These are phyloP conservation scores for Ophraella communa DNA, from an alignment of 2,888 invertebrate species.

Conservation along the genomic window DNA sequence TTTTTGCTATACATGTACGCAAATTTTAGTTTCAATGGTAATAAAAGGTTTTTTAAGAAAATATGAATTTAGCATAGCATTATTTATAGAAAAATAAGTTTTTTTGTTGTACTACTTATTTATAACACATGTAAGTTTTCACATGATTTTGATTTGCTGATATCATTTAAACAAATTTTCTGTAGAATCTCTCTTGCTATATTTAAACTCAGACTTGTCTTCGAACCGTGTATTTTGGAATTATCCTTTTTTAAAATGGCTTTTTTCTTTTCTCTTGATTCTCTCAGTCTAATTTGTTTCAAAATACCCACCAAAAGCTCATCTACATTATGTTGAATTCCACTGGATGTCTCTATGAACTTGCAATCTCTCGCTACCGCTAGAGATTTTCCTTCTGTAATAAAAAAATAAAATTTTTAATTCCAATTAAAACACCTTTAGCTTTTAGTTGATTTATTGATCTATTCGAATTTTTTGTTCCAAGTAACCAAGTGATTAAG, in stretches of 20 bases:
- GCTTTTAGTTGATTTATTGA: too few species aligned
- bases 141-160: slow-evolving; percentile 84
- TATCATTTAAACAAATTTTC: slow-evolving; percentile 85
- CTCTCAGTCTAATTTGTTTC: slow-evolving; percentile 85
- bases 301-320: slow-evolving; percentile 92
- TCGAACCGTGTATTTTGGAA: slow-evolving; percentile 75
- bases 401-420: not conserved
- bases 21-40: not conserved
- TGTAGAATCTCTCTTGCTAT: slow-evolving; percentile 82
- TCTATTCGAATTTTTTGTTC: too few species aligned
- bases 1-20: not conserved
- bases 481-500: too few species aligned
- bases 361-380: slow-evolving; percentile 89
- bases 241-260: slow-evolving; percentile 50
- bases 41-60: slow-evolving; percentile 17
- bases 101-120: slow-evolving; percentile 37
- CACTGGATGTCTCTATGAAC: slow-evolving; percentile 95
- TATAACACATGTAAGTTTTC: slow-evolving; percentile 85
- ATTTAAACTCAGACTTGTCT: slow-evolving; percentile 81
- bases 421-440: too few species aligned
- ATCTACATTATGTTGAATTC: slow-evolving; percentile 95
- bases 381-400: slow-evolving; percentile 87
- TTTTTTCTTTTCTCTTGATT: slow-evolving; percentile 70
- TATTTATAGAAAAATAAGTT: slow-evolving; percentile 32
- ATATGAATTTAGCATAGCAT: slow-evolving; percentile 23